Evolutionary conservation across 2,113 vertebrate species (phyloP).

Genomic region (Eretmochelys imbricata): DNA sequence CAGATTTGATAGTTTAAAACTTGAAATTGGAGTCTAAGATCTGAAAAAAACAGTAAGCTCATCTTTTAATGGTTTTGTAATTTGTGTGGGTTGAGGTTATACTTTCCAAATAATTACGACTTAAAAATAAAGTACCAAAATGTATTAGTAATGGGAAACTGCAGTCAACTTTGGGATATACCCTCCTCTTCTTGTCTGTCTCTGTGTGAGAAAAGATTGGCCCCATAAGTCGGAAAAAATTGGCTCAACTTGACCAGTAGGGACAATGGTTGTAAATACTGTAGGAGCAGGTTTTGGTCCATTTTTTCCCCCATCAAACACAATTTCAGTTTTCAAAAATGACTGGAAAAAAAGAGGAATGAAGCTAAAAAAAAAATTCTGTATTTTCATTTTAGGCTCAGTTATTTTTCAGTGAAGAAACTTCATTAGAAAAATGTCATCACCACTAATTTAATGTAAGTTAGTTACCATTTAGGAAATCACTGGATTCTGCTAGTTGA

Average conservation of each 20-base stretch:
- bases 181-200: neutral
- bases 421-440: neutral
- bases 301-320: neutral
- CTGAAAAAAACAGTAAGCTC: neutral
- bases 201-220: neutral
- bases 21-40: neutral
- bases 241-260: neutral
- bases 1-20: neutral
- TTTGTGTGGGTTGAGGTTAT: neutral
- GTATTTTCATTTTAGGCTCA: neutral
- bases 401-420: neutral
- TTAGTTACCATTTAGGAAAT: neutral
- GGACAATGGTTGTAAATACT: neutral
- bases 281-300: neutral
- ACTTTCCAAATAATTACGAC: neutral
- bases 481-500: neutral
- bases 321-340: neutral
- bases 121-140: neutral
- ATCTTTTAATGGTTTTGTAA: neutral
- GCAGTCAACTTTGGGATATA: neutral
- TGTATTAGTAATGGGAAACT: neutral
- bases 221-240: accelerated
- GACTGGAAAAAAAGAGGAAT: neutral
- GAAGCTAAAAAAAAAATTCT: neutral
- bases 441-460: neutral